A percentile compares a stretch with the other conserved stretches of the same genome.
phyloP scores from a whole-genome alignment of 2,888 invertebrate species.

The Dicycla oo region DNA sequence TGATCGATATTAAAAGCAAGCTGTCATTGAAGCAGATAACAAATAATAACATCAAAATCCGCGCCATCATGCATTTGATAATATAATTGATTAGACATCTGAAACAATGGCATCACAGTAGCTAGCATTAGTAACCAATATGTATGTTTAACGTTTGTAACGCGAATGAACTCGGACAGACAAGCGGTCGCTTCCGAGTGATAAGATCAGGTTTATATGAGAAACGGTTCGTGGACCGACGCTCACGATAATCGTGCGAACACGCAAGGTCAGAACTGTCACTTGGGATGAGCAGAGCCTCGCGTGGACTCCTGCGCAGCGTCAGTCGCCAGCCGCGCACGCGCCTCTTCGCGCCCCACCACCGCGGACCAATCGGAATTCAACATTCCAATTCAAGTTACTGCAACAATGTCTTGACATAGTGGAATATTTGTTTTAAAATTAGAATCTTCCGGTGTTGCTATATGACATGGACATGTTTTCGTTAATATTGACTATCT shows the following conservation, averaged over 20 bases:
- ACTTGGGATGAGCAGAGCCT: constrained; percentile 76
- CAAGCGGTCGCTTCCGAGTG: constrained; percentile 49
- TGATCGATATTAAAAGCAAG: constrained; percentile 2
- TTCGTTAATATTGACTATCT: no score
- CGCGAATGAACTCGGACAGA: constrained; percentile 43
- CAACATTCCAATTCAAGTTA: constrained; percentile 48
- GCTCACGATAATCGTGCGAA: constrained; percentile 72
- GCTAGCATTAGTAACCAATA: constrained; percentile 19
- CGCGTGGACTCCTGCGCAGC: constrained; percentile 71
- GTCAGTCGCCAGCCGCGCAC: constrained; percentile 67
- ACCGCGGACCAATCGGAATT: constrained; percentile 16
- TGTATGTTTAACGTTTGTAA: constrained; percentile 27
- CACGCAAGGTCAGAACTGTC: constrained; percentile 83
- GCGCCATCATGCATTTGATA: constrained; percentile 26
- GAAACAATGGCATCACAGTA: constrained; percentile 19
- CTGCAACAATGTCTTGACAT: constrained; percentile 29
- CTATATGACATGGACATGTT: neutral
- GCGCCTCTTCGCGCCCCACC: constrained; percentile 70
- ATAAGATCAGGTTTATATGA: constrained; percentile 68
- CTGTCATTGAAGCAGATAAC: constrained; percentile 11
- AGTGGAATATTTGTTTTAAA: constrained; percentile 53
- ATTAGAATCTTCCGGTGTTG: constrained; percentile 15
- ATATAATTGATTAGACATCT: constrained; percentile 31
- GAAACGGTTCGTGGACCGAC: constrained; percentile 62
- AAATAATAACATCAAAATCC: constrained; percentile 15